Evolutionary conservation across 2,888 invertebrate species (phyloP), one percentile per base, ranked within the genome.

Genomic region (Caenorhabditis sp.): DNA sequence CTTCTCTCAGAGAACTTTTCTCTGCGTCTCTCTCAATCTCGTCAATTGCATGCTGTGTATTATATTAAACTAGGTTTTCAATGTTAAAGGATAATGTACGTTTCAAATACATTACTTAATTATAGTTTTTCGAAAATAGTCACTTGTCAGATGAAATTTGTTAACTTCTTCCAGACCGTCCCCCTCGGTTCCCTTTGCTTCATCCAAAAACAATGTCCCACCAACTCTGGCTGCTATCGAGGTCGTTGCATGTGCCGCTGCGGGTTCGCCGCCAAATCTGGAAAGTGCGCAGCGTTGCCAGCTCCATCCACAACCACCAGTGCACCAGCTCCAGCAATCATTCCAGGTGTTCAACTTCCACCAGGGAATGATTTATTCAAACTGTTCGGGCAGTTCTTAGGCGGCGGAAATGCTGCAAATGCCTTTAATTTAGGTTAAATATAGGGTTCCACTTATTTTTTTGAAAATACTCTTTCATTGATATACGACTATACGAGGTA

Each of bases 131-230:
- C 5, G 10, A 36, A 36, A 36, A n/a, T 56, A 4, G 57, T 4
- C 20, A 56, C 17, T 4, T 56, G 4, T 4, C 14, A 4, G 20
- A 10, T 7, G 7, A 20, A 12, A 27, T 56, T 14, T 17, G 4
- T 14, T 17, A 7, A 27, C 21, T 5, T 31, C 25, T 73, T 83
- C 14, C 67, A 79, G 73, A 68, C 76, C 17, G 77, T 78, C 7
- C 69, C 78, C 8, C 77, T 87, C 0, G 86, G 85, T 17, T 82
- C 77, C 1, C 76, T 84, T n/a, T 87, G 87, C 67, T 85, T 52
- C 77, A 85, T 87, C 20, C 87, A 87, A 72, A 83, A 83, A 58
- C 87, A 87, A 57, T 87, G 87, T 59, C 87, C 87, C 0, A 69
- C 77, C 31, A 84, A 85, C 59, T 80, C 86, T 1, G 87, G 87